Evolutionary conservation across 1,140 invertebrate genomes (phyloP), one percentile per base, ranked within the genome.

Genomic region (Lysiphlebus fabarum): DNA sequence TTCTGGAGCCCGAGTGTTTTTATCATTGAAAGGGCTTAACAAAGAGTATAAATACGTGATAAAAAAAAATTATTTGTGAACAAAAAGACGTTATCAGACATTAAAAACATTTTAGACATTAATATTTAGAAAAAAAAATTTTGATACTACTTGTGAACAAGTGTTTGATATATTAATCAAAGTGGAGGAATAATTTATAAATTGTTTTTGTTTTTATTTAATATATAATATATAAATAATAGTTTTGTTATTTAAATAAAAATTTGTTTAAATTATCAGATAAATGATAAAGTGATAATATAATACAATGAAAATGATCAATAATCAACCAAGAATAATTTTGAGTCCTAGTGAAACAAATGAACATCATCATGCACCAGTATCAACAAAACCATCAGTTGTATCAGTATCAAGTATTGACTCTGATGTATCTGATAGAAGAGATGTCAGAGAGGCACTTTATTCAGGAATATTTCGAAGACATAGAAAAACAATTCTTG

Each of bases 391-490:
- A 61, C 76, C 75, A 7, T 76, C 77, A 6, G 72, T 79, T 34
- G 71, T 78, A 11, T 77, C 76, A 17, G 70, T 77, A 38, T 77
- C 77, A 8, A 79, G 77, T 59, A 78, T 79, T 9, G 76, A 79
- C 62, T 81, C 85, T 9, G 84, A 86, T 58, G 82, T 85, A 11
- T 86, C 85, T 63, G 87, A 89, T 64, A 81, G 88, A 63, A 87
- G 89, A 65, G 84, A 89, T 54, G 78, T 90, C 54, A 79, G 88
- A 61, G 88, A 90, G 68, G 88, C 88, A 58, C 76, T 91, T 59
- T 91, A 91, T 70, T 87, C 90, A 71, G 89, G 89, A 67, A 91
- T 91, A 64, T 89, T 91, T 74, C 85, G 89, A 77, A 84, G 87
- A 62, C 88, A 90, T 76, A 82, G 88, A 53, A 83, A 88, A 70